A percentile compares a stretch with the other conserved stretches of the same genome.
Conservation (phyloP, 2,113 vertebrate genomes). For the Phrynosoma platyrhinos region DNA sequence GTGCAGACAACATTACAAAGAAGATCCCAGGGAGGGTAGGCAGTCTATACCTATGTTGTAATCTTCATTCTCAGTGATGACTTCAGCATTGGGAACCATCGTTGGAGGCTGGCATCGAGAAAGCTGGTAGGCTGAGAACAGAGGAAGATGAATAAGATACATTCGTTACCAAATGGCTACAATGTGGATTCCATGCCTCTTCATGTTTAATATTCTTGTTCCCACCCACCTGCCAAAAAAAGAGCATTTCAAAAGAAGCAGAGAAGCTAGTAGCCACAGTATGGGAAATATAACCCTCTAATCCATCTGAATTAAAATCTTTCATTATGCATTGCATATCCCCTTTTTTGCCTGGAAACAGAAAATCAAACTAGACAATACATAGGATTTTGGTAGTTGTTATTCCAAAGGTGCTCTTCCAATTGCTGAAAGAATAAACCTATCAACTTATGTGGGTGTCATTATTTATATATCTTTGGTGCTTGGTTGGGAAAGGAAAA, state of each 20-base stretch:
- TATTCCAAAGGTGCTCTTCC: too few relatives aligned
- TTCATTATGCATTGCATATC: too few relatives aligned
- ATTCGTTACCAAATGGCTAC: neutral
- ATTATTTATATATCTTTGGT: too few relatives aligned
- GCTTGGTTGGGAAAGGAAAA: too few relatives aligned
- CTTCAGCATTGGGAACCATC: constrained; percentile 92
- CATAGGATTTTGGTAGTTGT: too few relatives aligned
- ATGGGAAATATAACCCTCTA: neutral
- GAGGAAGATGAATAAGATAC: neutral
- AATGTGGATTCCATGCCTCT: neutral
- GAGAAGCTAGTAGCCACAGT: neutral
- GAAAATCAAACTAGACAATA: too few relatives aligned
- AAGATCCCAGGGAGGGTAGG: neutral
- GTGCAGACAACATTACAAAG: too few relatives aligned
- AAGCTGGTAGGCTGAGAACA: constrained; percentile 89
- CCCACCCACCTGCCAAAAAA: neutral
- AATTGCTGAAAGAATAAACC: too few relatives aligned
- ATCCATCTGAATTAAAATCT: neutral
- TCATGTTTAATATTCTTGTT: neutral
- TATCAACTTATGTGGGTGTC: too few relatives aligned
- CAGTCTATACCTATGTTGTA: constrained; percentile 89
- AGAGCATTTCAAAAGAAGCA: neutral
- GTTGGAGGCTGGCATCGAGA: constrained; percentile 91
- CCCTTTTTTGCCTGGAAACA: too few relatives aligned
- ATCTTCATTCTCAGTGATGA: constrained; percentile 93